Evolutionary conservation across 2,113 vertebrate genomes (phyloP).

Genomic region (Nothobranchius kuhntae): DNA sequence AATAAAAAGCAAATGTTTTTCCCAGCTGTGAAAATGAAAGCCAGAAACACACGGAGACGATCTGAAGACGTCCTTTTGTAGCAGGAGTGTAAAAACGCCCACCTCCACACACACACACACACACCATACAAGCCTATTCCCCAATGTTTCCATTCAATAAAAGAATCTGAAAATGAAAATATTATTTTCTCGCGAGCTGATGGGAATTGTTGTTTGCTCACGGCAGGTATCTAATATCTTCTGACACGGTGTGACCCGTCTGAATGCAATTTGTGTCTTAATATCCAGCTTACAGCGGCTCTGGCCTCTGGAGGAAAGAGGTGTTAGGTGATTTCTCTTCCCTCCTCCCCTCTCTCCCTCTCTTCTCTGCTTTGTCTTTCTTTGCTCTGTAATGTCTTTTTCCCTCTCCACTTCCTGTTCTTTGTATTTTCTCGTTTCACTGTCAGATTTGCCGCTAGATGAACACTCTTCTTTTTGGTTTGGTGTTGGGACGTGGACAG

Average conservation of each 20-base stretch:
- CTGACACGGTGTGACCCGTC: constrained; percentile 94
- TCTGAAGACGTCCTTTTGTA: constrained; percentile 88
- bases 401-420: constrained; percentile 7
- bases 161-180: constrained; percentile 96
- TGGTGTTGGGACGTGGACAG: constrained; percentile 24
- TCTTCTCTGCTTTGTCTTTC: constrained; percentile 33
- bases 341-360: constrained; percentile 4
- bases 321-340: constrained; percentile 70
- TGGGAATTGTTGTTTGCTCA: constrained; percentile 99
- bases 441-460: constrained; percentile 54
- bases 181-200: constrained; percentile 96
- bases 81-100: constrained; percentile 82
- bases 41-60: constrained; percentile 86
- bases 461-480: constrained; percentile 84
- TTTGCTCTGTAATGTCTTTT: constrained; percentile 26
- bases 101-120: constrained; percentile 85
- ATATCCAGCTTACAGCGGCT: constrained; percentile 93
- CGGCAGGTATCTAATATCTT: constrained; percentile 97
- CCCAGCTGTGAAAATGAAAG: constrained; percentile 90
- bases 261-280: constrained; percentile 99
- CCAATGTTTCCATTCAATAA: constrained; percentile 99
- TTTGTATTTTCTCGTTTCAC: constrained; percentile 56
- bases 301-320: constrained; percentile 83
- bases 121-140: constrained; percentile 90
- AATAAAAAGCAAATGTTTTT: constrained; percentile 79